Base-by-base conservation (phyloP, 2,113 vertebrate species). In the Cricetomys ansorgei region DNA sequence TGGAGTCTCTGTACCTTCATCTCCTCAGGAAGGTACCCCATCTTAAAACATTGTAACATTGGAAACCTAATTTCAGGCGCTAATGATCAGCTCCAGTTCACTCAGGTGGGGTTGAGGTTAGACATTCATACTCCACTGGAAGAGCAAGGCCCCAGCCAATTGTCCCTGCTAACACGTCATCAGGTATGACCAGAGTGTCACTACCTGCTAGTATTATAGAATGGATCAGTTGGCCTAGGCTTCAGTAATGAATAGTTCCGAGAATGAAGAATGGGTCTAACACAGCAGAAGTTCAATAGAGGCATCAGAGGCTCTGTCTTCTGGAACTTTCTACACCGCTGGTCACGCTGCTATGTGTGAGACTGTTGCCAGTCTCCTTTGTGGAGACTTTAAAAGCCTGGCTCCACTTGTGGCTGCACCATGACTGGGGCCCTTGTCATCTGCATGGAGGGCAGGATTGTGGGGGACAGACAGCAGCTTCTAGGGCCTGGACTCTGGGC, bases 131-230 rank as follows among this genome's bases (percentile, higher is more conserved):
- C 34, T 31, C n/a, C n/a, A 0, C 45, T 29, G 53, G 55, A 43
- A 55, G 59, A 57, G 53, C 45, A 40, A 6, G 62, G 65, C 4
- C 59, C 62, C 21, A 29, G 59, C 84, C 70, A 19, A 19, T 27
- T 59, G n/a, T 29, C 15, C 23, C 65, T 29, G 15, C n/a, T 29
- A 29, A 62, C 72, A 65, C 45, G 50, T 37, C 9, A 15, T 69
- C 59, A 57, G 69, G 29, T 43, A 1, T 2, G 70, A n/a, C 48
- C 76, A 0, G 43, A 86, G 37, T 31, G 40, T 72, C 72, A 43
- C 62, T 17, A 0, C 5, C 0, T 0, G 8, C 64, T 25, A 1
- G 55, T 34, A 12, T 43, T 23, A 31, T 0, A 27, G 80, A 67
- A 48, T 0, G 16, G 25, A 2, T 40, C 29, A 45, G 43, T 53